phyloP scores from a whole-genome alignment of 1,140 invertebrate genomes.

The Pemphigus obesinymphae region DNA sequence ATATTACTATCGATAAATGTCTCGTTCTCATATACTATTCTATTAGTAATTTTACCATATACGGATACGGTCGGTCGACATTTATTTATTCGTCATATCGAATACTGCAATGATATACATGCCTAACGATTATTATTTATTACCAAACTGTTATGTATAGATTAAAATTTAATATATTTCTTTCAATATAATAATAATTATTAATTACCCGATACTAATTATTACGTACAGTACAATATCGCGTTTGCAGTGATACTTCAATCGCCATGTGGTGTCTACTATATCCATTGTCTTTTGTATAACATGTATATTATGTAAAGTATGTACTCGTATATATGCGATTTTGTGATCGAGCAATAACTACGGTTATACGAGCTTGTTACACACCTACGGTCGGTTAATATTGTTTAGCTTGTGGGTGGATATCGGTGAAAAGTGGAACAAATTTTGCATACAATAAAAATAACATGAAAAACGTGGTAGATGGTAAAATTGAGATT shows the following conservation, averaged over 20 bases:
- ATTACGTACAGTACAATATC: background rate
- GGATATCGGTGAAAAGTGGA: background rate
- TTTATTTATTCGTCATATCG: background rate
- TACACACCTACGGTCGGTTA: background rate
- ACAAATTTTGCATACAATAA: constrained; percentile 24
- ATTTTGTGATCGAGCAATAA: background rate
- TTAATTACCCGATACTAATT: background rate
- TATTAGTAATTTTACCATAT: background rate
- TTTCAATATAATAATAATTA: background rate
- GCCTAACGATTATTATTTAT: background rate
- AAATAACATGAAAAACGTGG: constrained; percentile 16
- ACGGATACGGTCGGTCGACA: background rate
- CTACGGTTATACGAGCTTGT: background rate
- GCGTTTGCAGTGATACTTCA: background rate
- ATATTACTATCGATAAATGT: too few species aligned
- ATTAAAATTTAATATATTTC: background rate
- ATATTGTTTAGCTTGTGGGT: constrained; percentile 7
- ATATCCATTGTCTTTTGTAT: background rate
- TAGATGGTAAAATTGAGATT: constrained; percentile 36
- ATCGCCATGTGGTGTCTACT: background rate
- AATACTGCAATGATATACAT: background rate
- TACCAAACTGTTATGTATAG: background rate
- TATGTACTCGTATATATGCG: too few species aligned
- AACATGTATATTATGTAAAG: background rate
- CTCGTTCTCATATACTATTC: background rate